phyloP scores from a whole-genome alignment of 1,140 invertebrate species.

The Kradibia gibbosae region DNA sequence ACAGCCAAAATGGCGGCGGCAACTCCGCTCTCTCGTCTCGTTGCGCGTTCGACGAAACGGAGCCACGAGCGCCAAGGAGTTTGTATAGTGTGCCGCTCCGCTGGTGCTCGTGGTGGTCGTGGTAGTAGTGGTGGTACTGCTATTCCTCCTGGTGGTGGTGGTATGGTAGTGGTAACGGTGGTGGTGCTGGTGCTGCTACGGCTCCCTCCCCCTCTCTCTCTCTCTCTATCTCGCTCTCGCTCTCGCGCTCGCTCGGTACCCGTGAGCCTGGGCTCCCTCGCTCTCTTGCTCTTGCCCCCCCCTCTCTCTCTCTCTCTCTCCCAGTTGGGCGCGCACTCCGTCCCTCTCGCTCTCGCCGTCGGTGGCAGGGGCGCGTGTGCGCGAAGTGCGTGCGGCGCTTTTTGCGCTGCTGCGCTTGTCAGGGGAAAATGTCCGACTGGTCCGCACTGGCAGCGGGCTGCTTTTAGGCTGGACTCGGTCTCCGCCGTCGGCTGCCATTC shows the following conservation, averaged over 20 bases:
- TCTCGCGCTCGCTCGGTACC: not conserved
- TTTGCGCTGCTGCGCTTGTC: constrained; percentile 37
- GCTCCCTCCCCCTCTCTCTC: constrained; percentile 2
- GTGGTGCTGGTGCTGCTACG: constrained; percentile 34
- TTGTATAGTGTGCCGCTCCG: constrained; percentile 1
- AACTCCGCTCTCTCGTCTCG: constrained; percentile 21
- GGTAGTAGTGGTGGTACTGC: too few relatives aligned
- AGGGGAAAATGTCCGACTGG: constrained; percentile 43
- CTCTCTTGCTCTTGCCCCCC: not conserved
- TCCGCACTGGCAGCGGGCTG: constrained; percentile 9
- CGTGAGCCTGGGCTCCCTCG: not conserved
- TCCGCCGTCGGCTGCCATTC: not conserved
- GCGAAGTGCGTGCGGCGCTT: constrained; percentile 19
- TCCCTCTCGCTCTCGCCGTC: not conserved
- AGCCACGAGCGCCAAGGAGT: not conserved
- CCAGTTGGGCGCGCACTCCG: not conserved
- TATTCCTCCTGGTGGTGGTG: too few relatives aligned
- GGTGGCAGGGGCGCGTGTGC: not conserved
- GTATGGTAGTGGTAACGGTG: too few relatives aligned
- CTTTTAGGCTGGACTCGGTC: constrained; percentile 23
- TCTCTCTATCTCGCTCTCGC: constrained; percentile 16
- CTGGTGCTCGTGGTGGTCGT: constrained; percentile 30
- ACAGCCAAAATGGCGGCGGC: constrained; percentile 45
- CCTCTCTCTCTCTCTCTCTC: not conserved
- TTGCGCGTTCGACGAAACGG: constrained; percentile 22